A percentile compares a stretch with the other conserved stretches of the same genome.
Conservation (phyloP, 2,797 vertebrate species). For the Phoeniculus purpureus region DNA sequence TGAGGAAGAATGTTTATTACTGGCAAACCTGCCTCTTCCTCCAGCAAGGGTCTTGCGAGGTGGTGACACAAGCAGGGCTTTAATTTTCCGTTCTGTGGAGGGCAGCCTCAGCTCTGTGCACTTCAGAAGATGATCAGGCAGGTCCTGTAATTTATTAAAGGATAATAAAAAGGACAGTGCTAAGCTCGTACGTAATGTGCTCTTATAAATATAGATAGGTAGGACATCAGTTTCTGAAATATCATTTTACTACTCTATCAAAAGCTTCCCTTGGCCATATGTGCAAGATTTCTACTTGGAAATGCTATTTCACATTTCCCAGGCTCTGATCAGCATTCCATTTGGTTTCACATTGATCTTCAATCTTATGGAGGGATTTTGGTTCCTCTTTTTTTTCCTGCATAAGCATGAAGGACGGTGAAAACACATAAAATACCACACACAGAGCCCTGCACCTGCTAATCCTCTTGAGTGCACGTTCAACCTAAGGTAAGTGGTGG, state of each 20-base stretch:
- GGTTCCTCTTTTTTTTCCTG: neutral
- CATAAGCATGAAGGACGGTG: neutral
- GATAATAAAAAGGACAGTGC: neutral
- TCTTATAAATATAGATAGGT: slow-evolving; percentile 48
- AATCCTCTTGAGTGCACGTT: neutral
- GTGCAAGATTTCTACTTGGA: slow-evolving; percentile 18
- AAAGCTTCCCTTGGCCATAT: slow-evolving; percentile 41
- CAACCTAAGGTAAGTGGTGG: neutral
- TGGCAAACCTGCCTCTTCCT: neutral
- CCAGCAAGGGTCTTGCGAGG: neutral
- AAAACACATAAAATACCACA: neutral
- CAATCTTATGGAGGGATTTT: neutral
- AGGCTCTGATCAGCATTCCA: neutral
- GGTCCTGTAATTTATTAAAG: neutral
- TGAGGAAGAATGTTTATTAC: neutral
- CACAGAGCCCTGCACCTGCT: neutral
- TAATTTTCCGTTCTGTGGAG: neutral
- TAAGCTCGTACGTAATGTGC: neutral
- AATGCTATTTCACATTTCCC: slow-evolving; percentile 4
- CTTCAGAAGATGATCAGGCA: neutral
- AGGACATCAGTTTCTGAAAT: slow-evolving; percentile 10
- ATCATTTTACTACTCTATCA: slow-evolving; percentile 16
- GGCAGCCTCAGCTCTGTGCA: rapidly evolving
- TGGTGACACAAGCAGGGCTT: neutral
- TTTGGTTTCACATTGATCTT: neutral